These are phyloP conservation scores for Cephus runcator DNA, from an alignment of 2,888 invertebrate genomes.

Conservation along the genomic window DNA sequence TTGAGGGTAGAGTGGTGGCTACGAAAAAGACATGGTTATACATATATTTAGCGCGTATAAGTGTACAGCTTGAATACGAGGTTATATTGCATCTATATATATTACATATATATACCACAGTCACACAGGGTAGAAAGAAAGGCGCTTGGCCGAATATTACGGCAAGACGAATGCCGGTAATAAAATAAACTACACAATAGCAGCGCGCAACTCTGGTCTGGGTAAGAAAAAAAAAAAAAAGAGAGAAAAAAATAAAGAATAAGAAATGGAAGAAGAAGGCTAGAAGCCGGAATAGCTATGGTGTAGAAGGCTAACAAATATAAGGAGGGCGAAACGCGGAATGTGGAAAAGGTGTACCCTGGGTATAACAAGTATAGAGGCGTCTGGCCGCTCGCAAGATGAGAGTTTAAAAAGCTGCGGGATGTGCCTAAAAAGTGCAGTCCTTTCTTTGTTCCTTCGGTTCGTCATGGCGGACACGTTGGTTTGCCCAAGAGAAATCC, in stretches of 20 bases:
- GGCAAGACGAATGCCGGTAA: slow-evolving; percentile 52
- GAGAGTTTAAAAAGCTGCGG: neutral
- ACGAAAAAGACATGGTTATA: neutral
- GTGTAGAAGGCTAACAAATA: neutral
- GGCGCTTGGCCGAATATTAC: slow-evolving; percentile 46
- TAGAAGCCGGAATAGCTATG: neutral
- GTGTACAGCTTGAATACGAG: neutral
- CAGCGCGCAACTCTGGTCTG: slow-evolving; percentile 13
- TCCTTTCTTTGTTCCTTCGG: neutral
- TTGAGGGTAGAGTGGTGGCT: neutral
- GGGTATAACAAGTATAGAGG: neutral
- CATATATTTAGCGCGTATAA: no score
- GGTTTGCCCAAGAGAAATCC: neutral
- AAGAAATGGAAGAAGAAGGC: slow-evolving; percentile 58
- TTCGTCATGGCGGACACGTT: neutral
- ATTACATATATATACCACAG: neutral
- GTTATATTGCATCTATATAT: neutral
- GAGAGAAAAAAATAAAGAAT: slow-evolving; percentile 47
- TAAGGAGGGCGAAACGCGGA: neutral
- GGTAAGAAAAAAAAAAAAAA: neutral
- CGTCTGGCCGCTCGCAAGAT: neutral
- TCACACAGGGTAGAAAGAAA: slow-evolving; percentile 5
- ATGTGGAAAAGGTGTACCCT: neutral
- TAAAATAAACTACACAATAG: slow-evolving; percentile 56
- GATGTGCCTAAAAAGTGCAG: neutral